Conservation (phyloP, 1,140 invertebrate genomes). For the Drosophila orena region DNA sequence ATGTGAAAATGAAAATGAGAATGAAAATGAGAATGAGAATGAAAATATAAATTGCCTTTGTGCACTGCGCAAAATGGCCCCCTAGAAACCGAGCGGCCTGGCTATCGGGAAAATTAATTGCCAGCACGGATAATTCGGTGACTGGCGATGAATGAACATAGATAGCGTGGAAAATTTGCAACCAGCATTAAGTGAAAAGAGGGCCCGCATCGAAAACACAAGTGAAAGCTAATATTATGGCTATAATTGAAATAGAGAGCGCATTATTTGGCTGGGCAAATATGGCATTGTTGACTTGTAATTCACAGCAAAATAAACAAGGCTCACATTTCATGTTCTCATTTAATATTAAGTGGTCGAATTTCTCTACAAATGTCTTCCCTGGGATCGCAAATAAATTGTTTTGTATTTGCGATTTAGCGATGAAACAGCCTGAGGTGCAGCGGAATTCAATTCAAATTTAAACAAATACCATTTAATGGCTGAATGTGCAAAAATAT, state of each 20-base stretch:
- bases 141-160: constrained; percentile 3
- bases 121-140: background rate
- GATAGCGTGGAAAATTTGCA: background rate
- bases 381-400: background rate
- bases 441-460: no score
- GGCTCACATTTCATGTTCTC: background rate
- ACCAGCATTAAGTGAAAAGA: background rate
- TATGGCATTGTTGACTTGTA: no score
- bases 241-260: background rate
- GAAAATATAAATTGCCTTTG: constrained; percentile 77
- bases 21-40: constrained; percentile 75
- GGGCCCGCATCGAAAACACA: no score
- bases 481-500: background rate
- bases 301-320: no score
- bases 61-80: constrained; percentile 48
- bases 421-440: no score
- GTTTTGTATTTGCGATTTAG: no score
- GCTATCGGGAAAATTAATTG: constrained; percentile 4
- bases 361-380: background rate
- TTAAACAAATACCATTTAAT: background rate
- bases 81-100: no score
- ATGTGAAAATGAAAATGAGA: constrained; percentile 72
- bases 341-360: background rate
- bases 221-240: background rate
- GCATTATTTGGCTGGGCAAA: no score